Evolutionary conservation across 2,113 vertebrate genomes (phyloP), one percentile per base, ranked within the genome.

Genomic region (Triplophysa siluroides): DNA sequence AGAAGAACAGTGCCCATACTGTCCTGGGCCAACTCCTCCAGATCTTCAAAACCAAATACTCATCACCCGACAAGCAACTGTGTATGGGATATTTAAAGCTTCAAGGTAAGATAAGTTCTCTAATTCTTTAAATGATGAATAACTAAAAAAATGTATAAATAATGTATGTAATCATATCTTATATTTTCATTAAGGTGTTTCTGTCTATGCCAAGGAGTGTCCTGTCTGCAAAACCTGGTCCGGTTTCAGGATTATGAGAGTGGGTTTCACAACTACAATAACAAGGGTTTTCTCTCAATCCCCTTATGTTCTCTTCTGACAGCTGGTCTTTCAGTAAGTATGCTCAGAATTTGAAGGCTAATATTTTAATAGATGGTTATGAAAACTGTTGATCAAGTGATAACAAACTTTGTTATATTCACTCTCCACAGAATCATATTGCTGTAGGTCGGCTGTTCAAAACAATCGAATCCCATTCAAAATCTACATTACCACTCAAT

Each of bases 201-300:
- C 63, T 54, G 64, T 78, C 19, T 78, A 78, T 58, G 52, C 41
- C 2, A 67, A 67, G 10, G 18, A 78, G 3, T 78, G 64, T 38
- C 45, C 62, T 12, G 33, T 69, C 9, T 78, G 76, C 47, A 4
- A 43, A 52, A 56, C 3, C 2, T 66, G 26, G 76, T 77, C 8
- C 10, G 65, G n/a, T 78, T 78, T 58, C 76, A 78, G 2, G 76
- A 68, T 13, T 60, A 45, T 56, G 19, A 67, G 19, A 33, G 26
- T 38, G 18, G 64, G 1, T 66, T 66, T 41, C 64, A 66, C 33
- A 66, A 66, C 19, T 66, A 11, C 0, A 66, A 66, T 8, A 41
- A 78, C 29, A 78, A 18, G 23, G 50, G n/a, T 2, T 33, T 78
- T 1, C 45, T 78, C 2, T 38, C 43, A 6, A 52, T 70, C 1